Percentiles rank a stretch among this genome's conserved stretches.
Evolutionary conservation across 2,888 invertebrate genomes (phyloP).

Genomic region (Oithona nana): DNA sequence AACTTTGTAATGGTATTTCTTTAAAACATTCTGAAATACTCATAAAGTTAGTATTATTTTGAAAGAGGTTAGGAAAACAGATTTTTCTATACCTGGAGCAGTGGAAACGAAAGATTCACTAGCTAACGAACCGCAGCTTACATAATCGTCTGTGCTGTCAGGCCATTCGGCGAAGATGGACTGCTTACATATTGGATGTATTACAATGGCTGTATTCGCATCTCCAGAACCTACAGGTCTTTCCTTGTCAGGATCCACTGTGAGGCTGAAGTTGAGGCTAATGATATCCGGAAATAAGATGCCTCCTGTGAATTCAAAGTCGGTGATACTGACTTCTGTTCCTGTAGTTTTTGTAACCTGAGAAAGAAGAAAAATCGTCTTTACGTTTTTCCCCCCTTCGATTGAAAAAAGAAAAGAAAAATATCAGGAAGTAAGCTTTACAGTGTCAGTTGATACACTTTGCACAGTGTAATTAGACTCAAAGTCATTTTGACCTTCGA

Average conservation of each 20-base stretch:
- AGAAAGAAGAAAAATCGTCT: too few species aligned
- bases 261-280: not conserved
- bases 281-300: conserved; percentile 1
- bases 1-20: too few species aligned
- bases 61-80: too few species aligned
- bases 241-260: not conserved
- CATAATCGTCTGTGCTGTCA: not conserved
- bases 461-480: not conserved
- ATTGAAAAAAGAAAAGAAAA: too few species aligned
- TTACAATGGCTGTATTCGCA: not conserved
- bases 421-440: too few species aligned
- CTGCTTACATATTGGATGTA: not conserved
- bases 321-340: not conserved
- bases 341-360: too few species aligned
- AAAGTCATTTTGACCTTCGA: not conserved
- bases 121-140: not conserved
- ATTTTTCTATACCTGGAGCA: not conserved
- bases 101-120: not conserved
- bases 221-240: not conserved
- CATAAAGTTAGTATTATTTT: too few species aligned
- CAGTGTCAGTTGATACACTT: not conserved
- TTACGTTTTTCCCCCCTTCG: too few species aligned
- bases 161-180: not conserved
- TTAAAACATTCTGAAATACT: too few species aligned
- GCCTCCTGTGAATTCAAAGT: not conserved